phyloP scores from a whole-genome alignment of 2,888 invertebrate genomes.

The Caenorhabditis imperialis region DNA sequence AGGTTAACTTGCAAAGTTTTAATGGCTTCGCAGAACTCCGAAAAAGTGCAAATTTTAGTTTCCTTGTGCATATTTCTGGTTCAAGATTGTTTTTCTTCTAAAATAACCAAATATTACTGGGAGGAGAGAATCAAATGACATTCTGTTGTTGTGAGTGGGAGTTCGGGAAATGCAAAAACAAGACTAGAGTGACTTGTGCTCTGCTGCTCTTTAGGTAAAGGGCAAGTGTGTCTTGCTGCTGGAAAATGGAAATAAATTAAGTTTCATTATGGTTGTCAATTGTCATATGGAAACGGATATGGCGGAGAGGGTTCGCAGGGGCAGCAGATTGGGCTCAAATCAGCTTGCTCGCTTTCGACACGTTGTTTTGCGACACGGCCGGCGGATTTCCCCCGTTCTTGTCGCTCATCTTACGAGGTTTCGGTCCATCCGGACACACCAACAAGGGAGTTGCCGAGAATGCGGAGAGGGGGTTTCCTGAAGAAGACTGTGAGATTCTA shows the following conservation, averaged over 20 bases:
- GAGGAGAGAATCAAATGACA: too few relatives aligned
- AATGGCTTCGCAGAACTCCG: too few relatives aligned
- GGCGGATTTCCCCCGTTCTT: conserved; percentile 32
- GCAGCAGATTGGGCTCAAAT: conserved; percentile 9
- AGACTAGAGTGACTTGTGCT: conserved; percentile 14
- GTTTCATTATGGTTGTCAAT: conserved; percentile 6
- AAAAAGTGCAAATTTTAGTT: too few relatives aligned
- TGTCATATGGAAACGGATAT: conserved; percentile 3
- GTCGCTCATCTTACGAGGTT: conserved; percentile 29
- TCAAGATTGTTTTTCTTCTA: too few relatives aligned
- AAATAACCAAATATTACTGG: too few relatives aligned
- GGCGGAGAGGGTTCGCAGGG: conserved; percentile 4
- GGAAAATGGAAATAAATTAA: conserved; percentile 10
- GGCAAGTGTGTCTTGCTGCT: not conserved
- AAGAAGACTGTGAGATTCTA: not conserved
- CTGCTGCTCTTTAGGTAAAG: not conserved
- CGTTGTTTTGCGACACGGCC: conserved; percentile 3
- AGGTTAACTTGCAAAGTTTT: too few relatives aligned
- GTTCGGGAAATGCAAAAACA: too few relatives aligned
- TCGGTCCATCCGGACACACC: conserved; percentile 46
- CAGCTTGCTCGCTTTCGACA: conserved; percentile 31
- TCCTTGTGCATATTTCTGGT: too few relatives aligned
- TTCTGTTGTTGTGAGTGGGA: too few relatives aligned
- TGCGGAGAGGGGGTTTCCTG: conserved; percentile 40
- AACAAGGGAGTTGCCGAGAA: conserved; percentile 59